Base-by-base conservation (phyloP, 2,888 invertebrate species). In the Siphlonurus alternatus region DNA sequence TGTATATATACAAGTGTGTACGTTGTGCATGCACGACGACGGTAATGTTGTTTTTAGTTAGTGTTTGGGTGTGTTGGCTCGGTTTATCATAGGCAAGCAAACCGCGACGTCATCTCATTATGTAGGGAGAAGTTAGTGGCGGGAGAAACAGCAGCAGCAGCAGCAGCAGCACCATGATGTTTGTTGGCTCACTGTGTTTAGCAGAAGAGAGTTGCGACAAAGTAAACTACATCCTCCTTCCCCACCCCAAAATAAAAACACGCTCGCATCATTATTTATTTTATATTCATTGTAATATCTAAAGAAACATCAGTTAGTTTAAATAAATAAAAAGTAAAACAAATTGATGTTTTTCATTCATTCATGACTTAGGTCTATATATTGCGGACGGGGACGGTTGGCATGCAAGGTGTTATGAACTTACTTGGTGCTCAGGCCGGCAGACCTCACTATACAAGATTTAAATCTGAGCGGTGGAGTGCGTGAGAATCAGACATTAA, bases 401-500 rank as follows among this genome's bases (percentile, higher is more conserved):
- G 38, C 7, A 5, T 10, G 15, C 7, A 38, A 15, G 38, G 38
- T 38, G 38, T 38, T 38, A 38, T 38, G 38, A 38, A 38, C 7
- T 5, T n/a, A n/a, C n/a, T n/a, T n/a, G n/a, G n/a, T n/a, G n/a
- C n/a, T n/a, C n/a, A n/a, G n/a, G n/a, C n/a, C n/a, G 15, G 38
- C 38, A 38, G 38, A 38, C n/a, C 7, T 56, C 5, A 56, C 5
- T 20, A 56, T 20, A 56, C 56, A 22, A 56, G 56, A 56, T 56
- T 56, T 56, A n/a, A 56, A 56, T 56, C 56, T 56, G 38, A 38
- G n/a, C n/a, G 38, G 38, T 15, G 56, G 56, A n/a, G 56, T 56
- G n/a, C 56, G 56, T 56, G 56, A 56, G 56, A 56, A 56, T 56
- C 20, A 56, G 56, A 22, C 56, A 56, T 56, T 56, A 56, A 56